Evolutionary conservation across 2,113 vertebrate genomes (phyloP), one percentile per base, ranked within the genome.

Genomic region (Notarius quadriscutis): DNA sequence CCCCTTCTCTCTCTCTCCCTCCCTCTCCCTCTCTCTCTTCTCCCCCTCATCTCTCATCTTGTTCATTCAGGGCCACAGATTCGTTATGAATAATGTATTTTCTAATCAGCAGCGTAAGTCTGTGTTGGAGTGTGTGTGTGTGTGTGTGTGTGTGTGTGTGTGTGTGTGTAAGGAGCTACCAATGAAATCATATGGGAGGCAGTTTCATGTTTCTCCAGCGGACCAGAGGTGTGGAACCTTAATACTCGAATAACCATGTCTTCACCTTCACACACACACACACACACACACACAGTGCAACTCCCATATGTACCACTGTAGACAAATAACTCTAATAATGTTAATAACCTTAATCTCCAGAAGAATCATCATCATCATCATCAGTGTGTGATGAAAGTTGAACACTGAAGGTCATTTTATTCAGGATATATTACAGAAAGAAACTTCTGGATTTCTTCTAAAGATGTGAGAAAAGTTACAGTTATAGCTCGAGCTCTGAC

Each of bases 71-170:
- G 58, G 77, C 69, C 48, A 84, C 83, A 87, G 87, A 89, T 86
- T 89, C 78, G 83, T 85, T 84, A 92, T 91, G 88, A 91, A 91
- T 90, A 90, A 88, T 91, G 87, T 69, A 90, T 92, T 91, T 90
- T 89, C 83, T 89, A 90, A 90, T 90, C 91, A 89, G 89, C 83
- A 79, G 25, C 51, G 82, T 86, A 87, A 89, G 84, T 87, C 83
- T 82, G 81, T 48, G 81, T 48, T 80, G 20, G 57, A 65, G 69
- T 71, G 79, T 50, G 84, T 77, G 60, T 62, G 63, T 48, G 80
- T 41, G 41, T 58, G 84, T 78, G 84, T 55, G 67, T 63, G 88
- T 55, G 63, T 63, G 65, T 18, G 84, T 34, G 67, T 12, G 79
- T 57, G 30, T 20, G 67, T 17, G 67, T 17, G 83, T n/a, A 51